Conservation (phyloP, 2,113 vertebrate genomes). For the Alosa alosa region DNA sequence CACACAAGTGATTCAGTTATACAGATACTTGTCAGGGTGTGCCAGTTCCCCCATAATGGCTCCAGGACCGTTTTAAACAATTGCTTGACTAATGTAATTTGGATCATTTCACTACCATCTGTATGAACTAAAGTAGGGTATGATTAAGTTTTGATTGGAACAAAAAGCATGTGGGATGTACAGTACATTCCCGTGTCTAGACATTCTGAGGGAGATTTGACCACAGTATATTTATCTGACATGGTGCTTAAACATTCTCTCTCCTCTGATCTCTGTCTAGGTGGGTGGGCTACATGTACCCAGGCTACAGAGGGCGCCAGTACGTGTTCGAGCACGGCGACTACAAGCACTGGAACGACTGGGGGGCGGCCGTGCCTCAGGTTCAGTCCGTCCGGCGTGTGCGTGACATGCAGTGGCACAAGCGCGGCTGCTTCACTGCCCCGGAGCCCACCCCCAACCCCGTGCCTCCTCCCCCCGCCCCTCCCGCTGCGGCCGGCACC, state of each 20-base stretch:
- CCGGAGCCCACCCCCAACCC: conserved; percentile 51
- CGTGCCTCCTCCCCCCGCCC: conserved; percentile 36
- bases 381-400: conserved; percentile 88
- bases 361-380: conserved; percentile 82
- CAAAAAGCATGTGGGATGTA: not conserved
- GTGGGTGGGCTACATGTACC: conserved; percentile 92
- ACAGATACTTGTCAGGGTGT: not conserved
- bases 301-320: conserved; percentile 87
- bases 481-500: conserved; percentile 46
- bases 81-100: not conserved
- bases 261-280: conserved; percentile 71
- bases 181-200: not conserved
- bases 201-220: not conserved
- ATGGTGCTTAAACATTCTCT: not conserved
- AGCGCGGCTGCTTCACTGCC: conserved; percentile 70
- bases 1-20: conserved; percentile 59
- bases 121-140: not conserved
- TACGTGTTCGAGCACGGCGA: conserved; percentile 86
- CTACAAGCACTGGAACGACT: conserved; percentile 92
- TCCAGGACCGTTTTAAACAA: no score
- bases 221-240: not conserved
- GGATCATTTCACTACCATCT: not conserved
- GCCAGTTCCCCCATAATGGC: no score
- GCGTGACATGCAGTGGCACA: conserved; percentile 92
- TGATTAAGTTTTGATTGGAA: not conserved